Conservation (phyloP, 2,797 vertebrate genomes). For the Enteromius thamalakanensis region DNA sequence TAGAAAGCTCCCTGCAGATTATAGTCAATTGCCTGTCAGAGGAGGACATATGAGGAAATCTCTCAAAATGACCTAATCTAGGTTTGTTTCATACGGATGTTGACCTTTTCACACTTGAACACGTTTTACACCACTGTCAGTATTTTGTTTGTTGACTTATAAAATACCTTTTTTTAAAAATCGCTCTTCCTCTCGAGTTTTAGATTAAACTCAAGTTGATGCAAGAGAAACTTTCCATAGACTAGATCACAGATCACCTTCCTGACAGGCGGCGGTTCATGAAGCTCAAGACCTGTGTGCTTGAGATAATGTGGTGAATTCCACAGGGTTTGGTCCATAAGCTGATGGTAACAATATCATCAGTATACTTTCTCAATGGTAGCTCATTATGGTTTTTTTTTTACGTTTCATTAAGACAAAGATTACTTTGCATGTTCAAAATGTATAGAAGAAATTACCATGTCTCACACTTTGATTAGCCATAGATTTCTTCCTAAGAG, state of each 20-base stretch:
- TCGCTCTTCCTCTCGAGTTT: neutral
- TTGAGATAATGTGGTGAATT: neutral
- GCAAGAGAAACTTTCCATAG: neutral
- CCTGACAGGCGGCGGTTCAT: neutral
- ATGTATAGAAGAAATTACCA: neutral
- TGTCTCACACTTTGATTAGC: neutral
- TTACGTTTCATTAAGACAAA: neutral
- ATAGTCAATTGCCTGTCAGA: conserved; percentile 5
- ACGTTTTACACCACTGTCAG: neutral
- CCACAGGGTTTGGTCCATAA: neutral
- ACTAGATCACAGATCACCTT: neutral
- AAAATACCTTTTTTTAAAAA: neutral
- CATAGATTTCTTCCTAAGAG: conserved; percentile 2
- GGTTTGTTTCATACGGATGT: neutral
- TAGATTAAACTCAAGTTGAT: neutral
- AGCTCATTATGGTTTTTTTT: neutral
- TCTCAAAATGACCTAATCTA: neutral
- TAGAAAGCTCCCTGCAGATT: neutral
- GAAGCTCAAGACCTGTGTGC: neutral
- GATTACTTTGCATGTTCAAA: neutral
- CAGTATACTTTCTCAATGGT: neutral
- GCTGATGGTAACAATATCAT: neutral
- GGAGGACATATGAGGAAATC: neutral
- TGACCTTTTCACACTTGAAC: neutral
- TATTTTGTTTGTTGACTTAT: neutral